These are phyloP conservation scores for Drosophila parabipectinata DNA, from an alignment of 1,140 invertebrate species.

Conservation along the genomic window DNA sequence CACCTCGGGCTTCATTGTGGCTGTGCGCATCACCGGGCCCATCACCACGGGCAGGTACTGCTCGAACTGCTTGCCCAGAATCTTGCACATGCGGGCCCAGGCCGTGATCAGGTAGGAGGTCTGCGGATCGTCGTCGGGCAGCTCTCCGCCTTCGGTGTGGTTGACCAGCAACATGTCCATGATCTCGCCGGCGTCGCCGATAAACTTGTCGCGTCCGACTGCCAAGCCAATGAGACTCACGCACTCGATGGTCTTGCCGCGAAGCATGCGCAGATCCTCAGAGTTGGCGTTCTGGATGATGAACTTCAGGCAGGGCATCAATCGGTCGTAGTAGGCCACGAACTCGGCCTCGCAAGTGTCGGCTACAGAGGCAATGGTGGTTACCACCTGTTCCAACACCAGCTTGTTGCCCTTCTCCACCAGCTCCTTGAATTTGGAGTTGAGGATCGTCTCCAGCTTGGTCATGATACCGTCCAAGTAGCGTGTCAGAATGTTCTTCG, in stretches of 20 bases:
- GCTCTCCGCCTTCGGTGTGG: constrained; percentile 90
- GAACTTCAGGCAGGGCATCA: constrained; percentile 98
- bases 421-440: constrained; percentile 96
- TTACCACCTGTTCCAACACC: constrained; percentile 98
- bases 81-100: constrained; percentile 99
- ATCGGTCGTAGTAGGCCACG: constrained; percentile 88
- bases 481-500: constrained; percentile 95
- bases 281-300: constrained; percentile 97
- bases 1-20: constrained; percentile 98
- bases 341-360: constrained; percentile 99
- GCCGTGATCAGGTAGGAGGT: constrained; percentile 99
- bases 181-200: constrained; percentile 96
- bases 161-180: constrained; percentile 98
- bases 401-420: constrained; percentile 97
- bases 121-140: constrained; percentile 98
- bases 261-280: constrained; percentile 93
- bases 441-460: constrained; percentile 96
- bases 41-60: constrained; percentile 99
- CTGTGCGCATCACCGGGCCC: constrained; percentile 97
- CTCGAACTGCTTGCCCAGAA: constrained; percentile 97
- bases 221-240: constrained; percentile 99
- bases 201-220: constrained; percentile 98
- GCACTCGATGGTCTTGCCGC: constrained; percentile 99
- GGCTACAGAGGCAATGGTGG: constrained; percentile 99
- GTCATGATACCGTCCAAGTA: constrained; percentile 96